These are phyloP conservation scores for Protosalanx chinensis DNA, from an alignment of 2,797 vertebrate genomes.

Conservation along the genomic window DNA sequence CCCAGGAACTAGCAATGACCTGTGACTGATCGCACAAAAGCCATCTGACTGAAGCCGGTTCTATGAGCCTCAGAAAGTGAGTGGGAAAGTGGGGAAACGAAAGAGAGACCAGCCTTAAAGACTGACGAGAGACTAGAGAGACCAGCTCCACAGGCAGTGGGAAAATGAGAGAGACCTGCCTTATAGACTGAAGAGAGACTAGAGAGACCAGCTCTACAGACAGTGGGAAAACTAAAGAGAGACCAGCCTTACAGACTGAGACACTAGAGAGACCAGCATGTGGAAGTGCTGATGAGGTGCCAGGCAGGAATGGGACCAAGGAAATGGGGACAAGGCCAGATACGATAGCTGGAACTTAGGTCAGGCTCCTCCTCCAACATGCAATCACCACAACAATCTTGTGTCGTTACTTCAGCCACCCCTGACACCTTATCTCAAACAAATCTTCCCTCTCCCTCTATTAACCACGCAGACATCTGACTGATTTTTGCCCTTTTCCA, in stretches of 20 bases:
- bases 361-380: conserved; percentile 27
- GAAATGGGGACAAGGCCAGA: conserved; percentile 45
- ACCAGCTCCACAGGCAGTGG: no score
- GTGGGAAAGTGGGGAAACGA: no score
- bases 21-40: conserved; percentile 46
- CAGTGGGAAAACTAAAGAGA: no score
- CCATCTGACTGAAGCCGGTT: conserved; percentile 36
- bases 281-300: conserved; percentile 25
- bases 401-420: conserved; percentile 44
- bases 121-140: no score
- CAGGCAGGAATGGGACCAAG: conserved; percentile 31
- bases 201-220: no score
- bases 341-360: conserved; percentile 54
- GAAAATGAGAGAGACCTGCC: no score
- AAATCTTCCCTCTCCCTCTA: conserved; percentile 27
- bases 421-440: conserved; percentile 42
- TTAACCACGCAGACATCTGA: conserved; percentile 23
- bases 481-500: background rate
- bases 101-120: no score
- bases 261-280: background rate
- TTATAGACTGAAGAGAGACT: no score
- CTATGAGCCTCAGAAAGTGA: conserved; percentile 29
- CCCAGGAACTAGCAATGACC: conserved; percentile 47
- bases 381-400: conserved; percentile 32
- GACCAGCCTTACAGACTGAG: background rate